A percentile compares a stretch with the other conserved stretches of the same genome.
Conservation (phyloP, 1,140 invertebrate species). For the Heliconius melpomene region DNA sequence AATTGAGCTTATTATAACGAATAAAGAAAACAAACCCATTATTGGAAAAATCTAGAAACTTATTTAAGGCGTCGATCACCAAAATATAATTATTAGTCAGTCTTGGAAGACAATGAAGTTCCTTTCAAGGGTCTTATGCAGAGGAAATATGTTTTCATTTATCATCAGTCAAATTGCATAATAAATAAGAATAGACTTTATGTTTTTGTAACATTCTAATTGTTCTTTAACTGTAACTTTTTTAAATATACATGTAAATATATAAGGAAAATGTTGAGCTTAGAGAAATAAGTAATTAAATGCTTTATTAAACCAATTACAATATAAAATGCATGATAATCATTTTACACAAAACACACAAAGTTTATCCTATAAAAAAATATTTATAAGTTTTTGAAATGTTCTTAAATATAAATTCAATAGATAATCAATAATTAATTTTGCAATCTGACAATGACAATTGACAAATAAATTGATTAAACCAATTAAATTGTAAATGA, state of each 20-base stretch:
- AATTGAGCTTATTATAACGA: conserved; percentile 1
- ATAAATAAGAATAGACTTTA: no score
- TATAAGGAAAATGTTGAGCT: no score
- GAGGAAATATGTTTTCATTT: background rate
- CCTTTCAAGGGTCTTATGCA: conserved; percentile 46
- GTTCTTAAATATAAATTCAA: no score
- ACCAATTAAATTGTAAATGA: background rate
- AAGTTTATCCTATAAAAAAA: no score
- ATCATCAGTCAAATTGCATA: background rate
- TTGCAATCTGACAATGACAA: conserved; percentile 1
- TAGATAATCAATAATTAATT: background rate
- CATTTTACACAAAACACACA: no score
- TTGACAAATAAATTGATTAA: background rate
- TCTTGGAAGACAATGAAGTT: conserved; percentile 62
- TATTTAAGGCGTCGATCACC: conserved; percentile 31
- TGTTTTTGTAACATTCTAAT: no score
- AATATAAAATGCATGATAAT: no score
- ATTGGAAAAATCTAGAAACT: conserved; percentile 24
- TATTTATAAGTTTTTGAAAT: no score
- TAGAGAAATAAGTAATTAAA: no score
- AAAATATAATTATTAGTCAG: conserved; percentile 65
- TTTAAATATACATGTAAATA: no score
- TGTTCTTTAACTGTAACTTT: no score
- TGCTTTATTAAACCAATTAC: no score
- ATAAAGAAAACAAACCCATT: background rate